Conservation (phyloP, 2,888 invertebrate genomes). For the Mactromeris polynyma region DNA sequence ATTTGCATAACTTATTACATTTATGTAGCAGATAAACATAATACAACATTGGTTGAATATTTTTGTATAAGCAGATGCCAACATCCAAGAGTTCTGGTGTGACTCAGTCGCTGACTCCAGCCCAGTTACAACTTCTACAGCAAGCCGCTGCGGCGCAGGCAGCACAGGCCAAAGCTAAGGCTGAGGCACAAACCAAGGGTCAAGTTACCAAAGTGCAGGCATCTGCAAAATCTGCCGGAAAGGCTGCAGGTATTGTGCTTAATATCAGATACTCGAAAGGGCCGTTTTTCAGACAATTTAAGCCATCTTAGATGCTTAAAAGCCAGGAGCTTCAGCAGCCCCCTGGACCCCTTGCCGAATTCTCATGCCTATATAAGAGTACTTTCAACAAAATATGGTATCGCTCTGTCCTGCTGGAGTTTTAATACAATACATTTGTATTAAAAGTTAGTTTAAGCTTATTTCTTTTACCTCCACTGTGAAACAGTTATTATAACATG, state of each 20-base stretch:
- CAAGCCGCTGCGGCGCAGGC: slow-evolving; percentile 69
- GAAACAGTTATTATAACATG: no score
- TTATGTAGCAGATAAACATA: no score
- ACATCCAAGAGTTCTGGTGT: slow-evolving; percentile 47
- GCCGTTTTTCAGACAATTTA: no score
- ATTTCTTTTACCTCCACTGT: no score
- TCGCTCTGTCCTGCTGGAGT: no score
- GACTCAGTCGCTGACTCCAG: slow-evolving; percentile 63
- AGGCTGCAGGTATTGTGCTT: slow-evolving; percentile 1
- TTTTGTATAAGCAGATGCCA: not conserved
- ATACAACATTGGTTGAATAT: not conserved
- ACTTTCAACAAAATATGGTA: no score
- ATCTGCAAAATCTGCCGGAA: slow-evolving; percentile 17
- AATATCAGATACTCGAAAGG: not conserved
- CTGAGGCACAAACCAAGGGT: slow-evolving; percentile 65
- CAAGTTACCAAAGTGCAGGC: slow-evolving; percentile 56
- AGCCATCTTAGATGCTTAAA: no score
- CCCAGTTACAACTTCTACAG: slow-evolving; percentile 65
- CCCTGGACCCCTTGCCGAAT: no score
- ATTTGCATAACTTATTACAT: not conserved
- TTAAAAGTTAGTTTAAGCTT: no score
- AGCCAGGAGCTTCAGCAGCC: no score
- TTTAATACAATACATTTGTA: no score
- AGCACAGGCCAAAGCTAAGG: slow-evolving; percentile 63
- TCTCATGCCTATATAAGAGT: no score